These are phyloP conservation scores for Chiridota heheva DNA, from an alignment of 35 echinoderm and acorn worm species.

Conservation along the genomic window DNA sequence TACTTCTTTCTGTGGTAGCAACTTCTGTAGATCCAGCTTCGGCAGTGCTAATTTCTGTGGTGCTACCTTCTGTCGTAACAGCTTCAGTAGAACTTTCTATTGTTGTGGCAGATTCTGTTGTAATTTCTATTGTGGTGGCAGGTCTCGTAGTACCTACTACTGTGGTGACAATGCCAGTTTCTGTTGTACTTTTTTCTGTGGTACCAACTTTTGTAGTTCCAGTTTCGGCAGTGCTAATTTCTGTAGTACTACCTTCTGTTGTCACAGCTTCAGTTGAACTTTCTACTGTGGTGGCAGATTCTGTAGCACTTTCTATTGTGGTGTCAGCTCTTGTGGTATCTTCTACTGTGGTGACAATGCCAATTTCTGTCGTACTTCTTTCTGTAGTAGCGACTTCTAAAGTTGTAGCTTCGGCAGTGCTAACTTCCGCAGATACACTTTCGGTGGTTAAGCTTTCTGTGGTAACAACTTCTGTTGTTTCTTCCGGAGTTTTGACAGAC, in stretches of 20 bases:
- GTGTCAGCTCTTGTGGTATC: neutral
- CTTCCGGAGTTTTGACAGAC: neutral
- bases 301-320: neutral
- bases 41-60: neutral
- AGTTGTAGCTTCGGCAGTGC: neutral
- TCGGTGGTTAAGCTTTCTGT: neutral
- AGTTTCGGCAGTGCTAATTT: no score
- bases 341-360: conserved; percentile 2
- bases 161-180: no score
- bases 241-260: neutral
- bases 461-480: neutral
- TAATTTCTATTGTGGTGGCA: no score
- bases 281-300: neutral
- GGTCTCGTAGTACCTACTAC: no score
- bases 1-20: neutral
- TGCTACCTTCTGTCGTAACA: no score
- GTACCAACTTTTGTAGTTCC: neutral
- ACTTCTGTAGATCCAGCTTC: neutral
- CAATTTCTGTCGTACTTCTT: neutral
- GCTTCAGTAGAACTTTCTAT: no score
- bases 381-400: neutral
- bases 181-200: neutral
- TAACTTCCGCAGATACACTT: neutral
- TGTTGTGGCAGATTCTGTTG: no score
- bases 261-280: neutral